phyloP scores from a whole-genome alignment of 2,888 invertebrate genomes.

The Drosophila conformis region DNA sequence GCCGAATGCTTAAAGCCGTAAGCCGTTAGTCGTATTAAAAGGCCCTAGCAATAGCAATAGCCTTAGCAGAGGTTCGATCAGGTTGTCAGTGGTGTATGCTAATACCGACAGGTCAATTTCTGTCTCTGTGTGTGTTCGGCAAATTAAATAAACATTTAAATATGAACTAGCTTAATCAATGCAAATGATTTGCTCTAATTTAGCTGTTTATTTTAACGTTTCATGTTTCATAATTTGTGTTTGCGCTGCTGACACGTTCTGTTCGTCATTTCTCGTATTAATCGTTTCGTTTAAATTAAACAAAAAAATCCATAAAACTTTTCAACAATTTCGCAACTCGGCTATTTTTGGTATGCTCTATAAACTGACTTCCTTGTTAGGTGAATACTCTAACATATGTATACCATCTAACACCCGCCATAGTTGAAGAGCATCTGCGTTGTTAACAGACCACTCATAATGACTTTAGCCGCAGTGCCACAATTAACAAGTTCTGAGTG shows the following conservation, averaged over 20 bases:
- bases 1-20: neutral
- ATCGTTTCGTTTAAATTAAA: slow-evolving; percentile 11
- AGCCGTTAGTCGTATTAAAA: neutral
- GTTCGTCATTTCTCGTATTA: slow-evolving; percentile 14
- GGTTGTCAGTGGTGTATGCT: slow-evolving; percentile 29
- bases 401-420: neutral
- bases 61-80: slow-evolving; percentile 22
- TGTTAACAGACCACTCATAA: slow-evolving; percentile 63
- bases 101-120: slow-evolving; percentile 8
- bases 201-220: slow-evolving; percentile 51
- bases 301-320: neutral
- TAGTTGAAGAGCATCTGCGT: slow-evolving; percentile 32
- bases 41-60: neutral
- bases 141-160: slow-evolving; percentile 60
- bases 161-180: slow-evolving; percentile 71
- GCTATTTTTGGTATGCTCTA: slow-evolving; percentile 1
- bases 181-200: slow-evolving; percentile 78
- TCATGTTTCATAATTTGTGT: slow-evolving; percentile 15
- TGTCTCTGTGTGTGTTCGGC: slow-evolving; percentile 19
- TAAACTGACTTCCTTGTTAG: slow-evolving; percentile 45
- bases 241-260: neutral
- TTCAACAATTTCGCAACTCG: neutral
- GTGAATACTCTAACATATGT: neutral
- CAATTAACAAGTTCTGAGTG: slow-evolving; percentile 63
- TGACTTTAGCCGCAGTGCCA: slow-evolving; percentile 36